Base-by-base conservation (phyloP, 2,888 invertebrate species). In the Podotricha telesiphe region DNA sequence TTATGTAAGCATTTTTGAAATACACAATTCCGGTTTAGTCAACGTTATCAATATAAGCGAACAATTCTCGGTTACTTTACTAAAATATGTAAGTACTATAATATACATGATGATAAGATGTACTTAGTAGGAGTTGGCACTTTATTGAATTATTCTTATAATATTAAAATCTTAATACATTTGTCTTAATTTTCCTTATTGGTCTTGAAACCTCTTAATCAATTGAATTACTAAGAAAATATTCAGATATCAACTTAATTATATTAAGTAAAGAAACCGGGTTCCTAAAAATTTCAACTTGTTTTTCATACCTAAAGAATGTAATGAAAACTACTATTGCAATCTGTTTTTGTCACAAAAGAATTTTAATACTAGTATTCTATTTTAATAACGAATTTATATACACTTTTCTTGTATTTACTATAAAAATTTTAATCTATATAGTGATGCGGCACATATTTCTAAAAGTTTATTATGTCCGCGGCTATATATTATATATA, bases 231-330 rank as follows among this genome's bases (percentile, higher is more conserved):
- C 20, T 20, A 11, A 28, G 17, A 22, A 22, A 59, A 45, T 59
- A 45, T 59, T 22, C 22, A 45, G 42, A 45, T 42, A 11, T 42
- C 20, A 11, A 45, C 11, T 28, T 59, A 45, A 45, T 59, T 17
- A 59, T 22, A 45, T 59, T 59, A 55, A 45, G 22, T 22, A 28
- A 59, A 45, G 45, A 42, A 59, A 59, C 11, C 42, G 8, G 20
- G 22, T 42, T 22, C n/a, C 45, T n/a, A 22, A 59, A 59, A 45
- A 22, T n/a, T 22, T 42, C 42, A 17, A 42, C 11, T 2, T 45
- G 0, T 45, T 28, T 59, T 28, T 45, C 7, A 22, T 28, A 22
- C 10, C n/a, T 17, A 6, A 59, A 45, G 59, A 45, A 45, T 45
- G 17, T 11, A 5, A 45, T 20, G 45, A 6, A 59, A 45, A 22